phyloP scores from a whole-genome alignment of 2,797 vertebrate genomes.

The Anguilla marmorata region DNA sequence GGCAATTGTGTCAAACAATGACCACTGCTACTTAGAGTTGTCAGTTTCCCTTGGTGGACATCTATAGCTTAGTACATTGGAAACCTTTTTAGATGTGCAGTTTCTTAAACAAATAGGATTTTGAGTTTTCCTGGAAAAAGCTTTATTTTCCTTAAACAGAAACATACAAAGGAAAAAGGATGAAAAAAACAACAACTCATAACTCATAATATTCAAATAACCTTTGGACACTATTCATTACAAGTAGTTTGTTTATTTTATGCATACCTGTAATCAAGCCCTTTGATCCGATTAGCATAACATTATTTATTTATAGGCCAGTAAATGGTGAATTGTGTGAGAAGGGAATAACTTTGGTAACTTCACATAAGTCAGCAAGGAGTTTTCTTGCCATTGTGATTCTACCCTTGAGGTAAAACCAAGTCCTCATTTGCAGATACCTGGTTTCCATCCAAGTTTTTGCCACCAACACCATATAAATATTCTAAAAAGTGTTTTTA shows the following conservation, averaged over 20 bases:
- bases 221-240: neutral
- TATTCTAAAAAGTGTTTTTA: neutral
- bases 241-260: neutral
- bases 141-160: no score
- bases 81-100: neutral
- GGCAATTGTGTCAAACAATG: neutral
- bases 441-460: neutral
- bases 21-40: neutral
- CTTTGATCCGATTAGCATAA: neutral
- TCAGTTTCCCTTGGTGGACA: neutral
- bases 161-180: neutral
- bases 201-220: neutral
- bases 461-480: neutral
- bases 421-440: conserved; percentile 5
- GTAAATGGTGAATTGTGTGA: neutral
- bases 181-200: neutral
- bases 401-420: neutral
- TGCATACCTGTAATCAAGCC: neutral
- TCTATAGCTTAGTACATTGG: no score
- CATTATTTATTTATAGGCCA: neutral
- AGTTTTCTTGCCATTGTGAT: neutral
- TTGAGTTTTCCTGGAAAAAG: neutral
- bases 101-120: neutral
- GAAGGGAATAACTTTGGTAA: neutral
- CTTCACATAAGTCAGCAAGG: neutral